Evolutionary conservation across 2,797 vertebrate species (phyloP).

Genomic region (Poeciliopsis turneri): DNA sequence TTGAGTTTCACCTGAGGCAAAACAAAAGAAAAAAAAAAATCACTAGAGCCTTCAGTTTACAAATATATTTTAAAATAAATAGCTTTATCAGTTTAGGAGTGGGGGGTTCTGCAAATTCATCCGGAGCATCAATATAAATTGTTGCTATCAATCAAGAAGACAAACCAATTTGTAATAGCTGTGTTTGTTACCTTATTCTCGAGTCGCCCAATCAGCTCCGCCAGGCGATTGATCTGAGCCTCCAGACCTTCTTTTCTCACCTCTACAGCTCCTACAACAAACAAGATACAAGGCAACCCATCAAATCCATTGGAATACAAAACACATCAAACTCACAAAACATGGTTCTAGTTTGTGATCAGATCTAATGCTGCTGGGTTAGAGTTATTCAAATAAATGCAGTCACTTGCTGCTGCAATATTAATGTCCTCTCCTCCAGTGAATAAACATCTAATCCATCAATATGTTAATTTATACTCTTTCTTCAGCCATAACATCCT

Average conservation of each 20-base stretch:
- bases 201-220: constrained; percentile 92
- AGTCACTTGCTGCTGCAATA: constrained; percentile 3
- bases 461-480: not conserved
- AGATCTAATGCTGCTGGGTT: constrained; percentile 2
- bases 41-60: not conserved
- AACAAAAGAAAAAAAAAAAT: not conserved
- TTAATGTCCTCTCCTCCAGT: not conserved
- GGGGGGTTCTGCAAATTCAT: not conserved
- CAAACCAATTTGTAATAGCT: constrained; percentile 10
- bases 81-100: not conserved
- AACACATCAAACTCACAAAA: not conserved
- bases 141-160: not conserved
- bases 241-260: constrained; percentile 91
- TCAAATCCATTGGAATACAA: not conserved
- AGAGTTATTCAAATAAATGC: constrained; percentile 12
- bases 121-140: not conserved
- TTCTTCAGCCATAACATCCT: constrained; percentile 6
- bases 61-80: not conserved
- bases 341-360: not conserved
- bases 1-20: not conserved
- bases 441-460: constrained; percentile 8
- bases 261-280: constrained; percentile 81
- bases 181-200: constrained; percentile 89
- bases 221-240: constrained; percentile 91
- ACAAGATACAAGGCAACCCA: constrained; percentile 13